phyloP scores from a whole-genome alignment of 2,113 vertebrate genomes.

The Zapornia atra region DNA sequence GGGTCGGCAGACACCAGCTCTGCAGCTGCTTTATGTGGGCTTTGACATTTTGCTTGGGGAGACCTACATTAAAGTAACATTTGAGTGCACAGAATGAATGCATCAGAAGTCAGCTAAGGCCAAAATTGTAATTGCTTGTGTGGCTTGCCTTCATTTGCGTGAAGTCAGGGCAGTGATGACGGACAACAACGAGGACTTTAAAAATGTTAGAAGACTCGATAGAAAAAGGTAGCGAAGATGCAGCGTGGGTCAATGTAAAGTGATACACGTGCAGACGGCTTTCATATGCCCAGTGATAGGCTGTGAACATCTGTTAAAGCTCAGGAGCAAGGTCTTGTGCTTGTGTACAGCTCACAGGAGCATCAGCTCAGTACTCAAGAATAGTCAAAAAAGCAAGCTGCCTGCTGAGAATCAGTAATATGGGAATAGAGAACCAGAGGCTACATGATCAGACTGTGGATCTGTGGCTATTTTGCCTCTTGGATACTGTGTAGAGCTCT shows the following conservation, averaged over 20 bases:
- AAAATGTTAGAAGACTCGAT: not conserved
- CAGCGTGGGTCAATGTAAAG: not conserved
- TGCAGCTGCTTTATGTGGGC: not conserved
- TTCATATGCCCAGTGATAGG: not conserved
- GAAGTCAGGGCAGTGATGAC: not conserved
- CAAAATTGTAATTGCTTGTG: not conserved
- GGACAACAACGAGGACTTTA: not conserved
- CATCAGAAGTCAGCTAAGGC: not conserved
- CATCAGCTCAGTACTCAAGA: not conserved
- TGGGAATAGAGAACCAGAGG: not conserved
- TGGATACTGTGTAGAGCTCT: not conserved
- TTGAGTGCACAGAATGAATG: not conserved
- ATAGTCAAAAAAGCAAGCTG: not conserved
- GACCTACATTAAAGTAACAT: not conserved
- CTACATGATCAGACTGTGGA: no score
- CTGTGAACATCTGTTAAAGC: not conserved
- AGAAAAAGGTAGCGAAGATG: not conserved
- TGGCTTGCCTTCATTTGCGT: not conserved
- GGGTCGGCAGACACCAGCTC: not conserved
- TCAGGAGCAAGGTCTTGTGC: not conserved
- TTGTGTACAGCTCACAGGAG: not conserved
- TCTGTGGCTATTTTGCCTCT: not conserved
- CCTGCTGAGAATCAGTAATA: not conserved
- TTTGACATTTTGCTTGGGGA: conserved; percentile 37
- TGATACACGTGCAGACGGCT: accelerated